Evolutionary conservation across 2,113 vertebrate genomes (phyloP).

Genomic region (Oryctolagus cuniculus): mOryCun1.1 NC_091447.1:19615001-19615500

Average conservation of each 20-base stretch:
- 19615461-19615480: not conserved
- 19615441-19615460: slow-evolving; percentile 31
- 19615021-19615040: no score
- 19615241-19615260: not conserved
- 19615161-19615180: no score
- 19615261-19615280: slow-evolving; percentile 26
- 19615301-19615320: not conserved
- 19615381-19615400: not conserved
- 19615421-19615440: not conserved
- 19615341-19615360: not conserved
- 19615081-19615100: no score
- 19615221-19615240: not conserved
- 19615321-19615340: not conserved
- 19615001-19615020: no score
- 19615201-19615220: not conserved
- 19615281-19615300: slow-evolving; percentile 22
- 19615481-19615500: slow-evolving; percentile 1
- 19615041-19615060: no score
- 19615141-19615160: no score
- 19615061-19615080: no score
- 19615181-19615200: not conserved
- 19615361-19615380: not conserved
- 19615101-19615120: no score
- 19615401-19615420: not conserved
- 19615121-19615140: no score